Base-by-base conservation (phyloP, 1,140 invertebrate species). In the Zaprionus taronus region DNA sequence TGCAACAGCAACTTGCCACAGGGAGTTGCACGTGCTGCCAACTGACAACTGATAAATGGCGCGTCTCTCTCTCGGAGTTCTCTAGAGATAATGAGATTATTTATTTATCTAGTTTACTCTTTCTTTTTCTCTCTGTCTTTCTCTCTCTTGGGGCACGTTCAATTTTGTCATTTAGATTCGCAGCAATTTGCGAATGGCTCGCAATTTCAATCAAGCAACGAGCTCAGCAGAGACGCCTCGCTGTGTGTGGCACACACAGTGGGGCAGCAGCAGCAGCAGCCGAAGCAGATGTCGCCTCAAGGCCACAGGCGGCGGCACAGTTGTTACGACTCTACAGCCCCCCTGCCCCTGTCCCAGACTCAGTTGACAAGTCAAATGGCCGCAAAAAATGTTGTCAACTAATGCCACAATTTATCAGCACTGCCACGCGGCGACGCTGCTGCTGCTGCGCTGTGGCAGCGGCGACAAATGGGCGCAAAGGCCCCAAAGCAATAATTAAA, bases 291-390 rank as follows among this genome's bases (percentile, higher is more conserved):
- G 83, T 80, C 66, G 82, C 58, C 69, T 77, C 83, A 80, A 80
- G 80, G 83, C 56, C 80, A 69, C 31, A 55, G 71, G 44, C 58
- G 69, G 80, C 70, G 69, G 69, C 77, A 73, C 58, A 63, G 44
- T 68, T 73, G 36, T 20, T 34, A 58, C 28, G 14, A 20, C 6
- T 44, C 26, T 38, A 26, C 22, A 44, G 14, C 61, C 20, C 9
- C 26, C n/a, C 26, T 22, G 38, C 28, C 28, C 9, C 44, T 12
- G 15, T n/a, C 70, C 34, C 44, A 72, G 69, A 63, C 53, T 80
- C 20, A 1, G 83, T 65, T 83, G 80, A 72, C 71, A 80, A 83
- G 72, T 73, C 80, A 83, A 82, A 86, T 80, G 63, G 77, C 14
- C 63, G 53, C 63, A 72, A 63, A 44, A 44, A 17, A 51, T 38